Conservation (phyloP, 2,113 vertebrate species). For the Phrynosoma platyrhinos region DNA sequence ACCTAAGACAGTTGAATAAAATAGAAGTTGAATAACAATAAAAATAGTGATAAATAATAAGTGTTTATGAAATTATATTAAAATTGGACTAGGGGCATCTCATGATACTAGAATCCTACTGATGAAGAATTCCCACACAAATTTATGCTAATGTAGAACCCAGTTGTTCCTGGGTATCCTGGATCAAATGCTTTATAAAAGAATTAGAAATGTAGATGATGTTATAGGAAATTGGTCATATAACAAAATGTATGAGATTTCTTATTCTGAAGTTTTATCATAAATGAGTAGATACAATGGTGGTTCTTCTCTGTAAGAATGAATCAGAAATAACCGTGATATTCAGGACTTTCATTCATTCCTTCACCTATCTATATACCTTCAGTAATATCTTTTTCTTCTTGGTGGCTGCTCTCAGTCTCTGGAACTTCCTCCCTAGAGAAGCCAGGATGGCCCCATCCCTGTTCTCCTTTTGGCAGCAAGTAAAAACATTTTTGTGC, state of each 20-base stretch:
- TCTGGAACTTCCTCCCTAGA: too few species aligned
- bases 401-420: too few species aligned
- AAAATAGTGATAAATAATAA: not conserved
- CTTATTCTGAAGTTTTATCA: not conserved
- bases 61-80: not conserved
- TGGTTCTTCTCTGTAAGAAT: slow-evolving; percentile 2
- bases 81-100: not conserved
- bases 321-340: slow-evolving; percentile 46
- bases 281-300: not conserved
- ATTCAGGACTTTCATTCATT: slow-evolving; percentile 40
- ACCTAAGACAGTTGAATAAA: not conserved
- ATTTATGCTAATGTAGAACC: not conserved
- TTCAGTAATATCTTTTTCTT: slow-evolving; percentile 8
- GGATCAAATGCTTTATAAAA: not conserved
- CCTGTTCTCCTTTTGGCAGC: too few species aligned
- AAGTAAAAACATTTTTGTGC: too few species aligned
- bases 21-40: not conserved
- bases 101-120: not conserved
- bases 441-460: too few species aligned
- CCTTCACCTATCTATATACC: slow-evolving; percentile 11
- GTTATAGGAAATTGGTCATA: not conserved
- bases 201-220: not conserved
- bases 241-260: not conserved
- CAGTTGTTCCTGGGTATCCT: not conserved
- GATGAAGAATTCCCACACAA: not conserved